phyloP scores from a whole-genome alignment of 2,113 vertebrate species.

The Urocolius indicus region DNA sequence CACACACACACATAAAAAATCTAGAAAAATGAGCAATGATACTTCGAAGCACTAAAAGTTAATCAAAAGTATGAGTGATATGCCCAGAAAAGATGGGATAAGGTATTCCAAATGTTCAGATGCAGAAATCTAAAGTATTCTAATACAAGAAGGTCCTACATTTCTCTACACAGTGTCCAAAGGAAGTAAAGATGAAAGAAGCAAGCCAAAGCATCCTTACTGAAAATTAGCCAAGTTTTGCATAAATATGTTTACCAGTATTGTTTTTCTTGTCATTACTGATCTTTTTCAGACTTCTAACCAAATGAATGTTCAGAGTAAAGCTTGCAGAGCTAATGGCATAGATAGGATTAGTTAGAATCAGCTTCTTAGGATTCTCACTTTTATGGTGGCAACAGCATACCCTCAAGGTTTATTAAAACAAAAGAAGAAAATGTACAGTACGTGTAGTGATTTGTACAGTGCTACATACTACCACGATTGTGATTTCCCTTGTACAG shows the following conservation, averaged over 20 bases:
- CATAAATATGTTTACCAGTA: not conserved
- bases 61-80: not conserved
- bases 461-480: not conserved
- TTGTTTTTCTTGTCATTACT: not conserved
- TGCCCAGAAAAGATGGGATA: not conserved
- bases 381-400: not conserved
- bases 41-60: not conserved
- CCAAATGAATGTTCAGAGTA: not conserved
- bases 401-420: not conserved
- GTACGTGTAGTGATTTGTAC: accelerated
- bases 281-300: not conserved
- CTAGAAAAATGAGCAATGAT: not conserved
- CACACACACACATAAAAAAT: not conserved
- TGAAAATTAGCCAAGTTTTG: not conserved
- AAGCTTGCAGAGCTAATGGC: not conserved
- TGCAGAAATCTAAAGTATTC: not conserved
- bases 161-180: not conserved
- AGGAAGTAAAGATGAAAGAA: not conserved
- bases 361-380: not conserved
- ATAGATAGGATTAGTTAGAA: accelerated
- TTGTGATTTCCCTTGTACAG: not conserved
- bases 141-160: not conserved
- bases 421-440: not conserved
- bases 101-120: not conserved
- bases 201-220: not conserved